Conservation (phyloP, 2,888 invertebrate species). For the Heliconius charithonia region DNA sequence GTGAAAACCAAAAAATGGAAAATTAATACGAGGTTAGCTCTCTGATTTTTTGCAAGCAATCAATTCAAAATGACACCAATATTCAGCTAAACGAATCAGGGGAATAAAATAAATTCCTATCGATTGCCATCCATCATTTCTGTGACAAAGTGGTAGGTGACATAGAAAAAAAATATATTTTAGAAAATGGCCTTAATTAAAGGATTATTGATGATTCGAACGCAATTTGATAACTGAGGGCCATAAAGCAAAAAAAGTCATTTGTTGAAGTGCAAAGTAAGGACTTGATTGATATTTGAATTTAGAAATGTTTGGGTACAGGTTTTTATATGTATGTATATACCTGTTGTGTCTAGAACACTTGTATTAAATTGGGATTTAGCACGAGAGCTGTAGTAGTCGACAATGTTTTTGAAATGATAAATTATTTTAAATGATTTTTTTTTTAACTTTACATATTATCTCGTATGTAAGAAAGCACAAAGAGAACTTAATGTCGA, state of each 20-base stretch:
- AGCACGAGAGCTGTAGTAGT: too few relatives aligned
- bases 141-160: slow-evolving; percentile 62
- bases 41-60: slow-evolving; percentile 65
- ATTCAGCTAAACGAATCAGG: slow-evolving; percentile 60
- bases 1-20: slow-evolving; percentile 31
- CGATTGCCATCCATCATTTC: slow-evolving; percentile 70
- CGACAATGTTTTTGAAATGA: too few relatives aligned
- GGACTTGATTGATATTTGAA: neutral
- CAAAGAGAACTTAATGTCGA: too few relatives aligned
- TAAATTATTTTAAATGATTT: too few relatives aligned
- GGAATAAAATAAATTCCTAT: slow-evolving; percentile 64
- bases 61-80: slow-evolving; percentile 68
- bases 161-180: slow-evolving; percentile 65
- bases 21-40: slow-evolving; percentile 46
- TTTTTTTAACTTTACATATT: neutral
- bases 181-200: slow-evolving; percentile 56
- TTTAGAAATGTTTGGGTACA: neutral
- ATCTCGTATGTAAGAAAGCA: neutral
- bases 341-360: too few relatives aligned
- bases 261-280: slow-evolving; percentile 12
- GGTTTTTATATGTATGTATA: neutral
- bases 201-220: slow-evolving; percentile 42
- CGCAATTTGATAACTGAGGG: slow-evolving; percentile 36
- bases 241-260: slow-evolving; percentile 30
- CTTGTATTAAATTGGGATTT: too few relatives aligned